phyloP scores from a whole-genome alignment of 2,888 invertebrate genomes.

The Cheilosia grossa region DNA sequence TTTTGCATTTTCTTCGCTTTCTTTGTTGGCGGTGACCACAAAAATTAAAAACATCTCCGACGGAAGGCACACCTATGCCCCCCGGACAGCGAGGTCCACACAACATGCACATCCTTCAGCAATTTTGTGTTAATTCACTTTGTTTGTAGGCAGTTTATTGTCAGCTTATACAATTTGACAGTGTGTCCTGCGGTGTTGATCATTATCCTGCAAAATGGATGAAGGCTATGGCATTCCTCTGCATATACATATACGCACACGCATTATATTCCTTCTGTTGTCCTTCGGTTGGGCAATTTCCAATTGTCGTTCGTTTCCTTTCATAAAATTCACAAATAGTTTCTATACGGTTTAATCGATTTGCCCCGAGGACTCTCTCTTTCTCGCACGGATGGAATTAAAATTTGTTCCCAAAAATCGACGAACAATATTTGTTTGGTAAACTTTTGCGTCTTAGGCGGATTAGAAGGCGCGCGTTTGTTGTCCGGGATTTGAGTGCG shows the following conservation, averaged over 20 bases:
- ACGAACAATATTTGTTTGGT: slow-evolving; percentile 60
- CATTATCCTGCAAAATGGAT: slow-evolving; percentile 57
- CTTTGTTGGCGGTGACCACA: slow-evolving; percentile 68
- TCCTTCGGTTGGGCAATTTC: slow-evolving; percentile 66
- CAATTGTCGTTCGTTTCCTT: slow-evolving; percentile 52
- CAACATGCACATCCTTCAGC: slow-evolving; percentile 40
- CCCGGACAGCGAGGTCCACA: slow-evolving; percentile 30
- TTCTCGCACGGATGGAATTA: neutral
- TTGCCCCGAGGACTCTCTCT: slow-evolving; percentile 25
- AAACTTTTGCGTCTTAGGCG: slow-evolving; percentile 53
- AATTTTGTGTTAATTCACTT: slow-evolving; percentile 56
- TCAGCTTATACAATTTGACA: slow-evolving; percentile 28
- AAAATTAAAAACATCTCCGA: slow-evolving; percentile 62
- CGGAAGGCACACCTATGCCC: slow-evolving; percentile 32
- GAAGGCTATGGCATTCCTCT: slow-evolving; percentile 35
- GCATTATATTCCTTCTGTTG: slow-evolving; percentile 55
- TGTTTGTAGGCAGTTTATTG: slow-evolving; percentile 57
- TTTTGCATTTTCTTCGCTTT: slow-evolving; percentile 68
- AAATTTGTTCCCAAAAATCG: slow-evolving; percentile 24
- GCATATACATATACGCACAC: neutral
- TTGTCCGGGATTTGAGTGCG: slow-evolving; percentile 21
- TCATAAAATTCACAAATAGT: slow-evolving; percentile 26
- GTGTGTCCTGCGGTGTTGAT: slow-evolving; percentile 58
- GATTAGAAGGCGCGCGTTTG: slow-evolving; percentile 19
- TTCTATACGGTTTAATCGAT: slow-evolving; percentile 63